Base-by-base conservation (phyloP, 2,113 vertebrate genomes). In the Blennius ocellaris region DNA sequence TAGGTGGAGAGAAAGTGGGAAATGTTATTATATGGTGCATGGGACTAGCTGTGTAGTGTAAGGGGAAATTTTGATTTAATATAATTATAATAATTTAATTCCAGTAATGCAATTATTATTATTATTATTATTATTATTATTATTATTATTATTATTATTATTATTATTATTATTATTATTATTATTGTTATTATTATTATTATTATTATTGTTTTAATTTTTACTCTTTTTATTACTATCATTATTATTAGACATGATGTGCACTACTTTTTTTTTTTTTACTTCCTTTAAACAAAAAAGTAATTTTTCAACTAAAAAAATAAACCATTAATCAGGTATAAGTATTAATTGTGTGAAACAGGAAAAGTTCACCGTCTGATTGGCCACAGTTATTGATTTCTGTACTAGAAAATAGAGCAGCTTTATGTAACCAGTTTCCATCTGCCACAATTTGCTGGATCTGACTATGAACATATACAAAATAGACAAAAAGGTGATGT, bases 361-460 rank as follows among this genome's bases (percentile, higher is more conserved):
- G n/a, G 10, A 8, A 40, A 51, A 30, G 21, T 69, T 38, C 60
- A 58, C 40, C 60, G 36, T 71, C 73, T 74, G 81, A 64, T 44
- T 61, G 49, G 30, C 49, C 70, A 70, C 44, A 72, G 43, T 53
- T 86, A 91, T 92, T 83, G 88, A 92, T 92, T 81, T 78, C 55
- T 77, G 74, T 69, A 50, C 71, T 62, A 69, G 77, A 78, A 87
- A 86, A 82, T 75, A 80, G 82, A 87, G 75, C 80, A 74, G 66
- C 73, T 92, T 93, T 93, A 90, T 86, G 81, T 90, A 93, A 93
- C 81, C 70, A 87, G 69, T 92, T 93, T 91, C 92, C 90, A 91
- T 92, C 76, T 76, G 80, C 70, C 78, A 84, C 78, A 76, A 74
- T 65, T 83, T 83, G 86, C 80, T 83, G 48, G 41, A 48, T 71